phyloP scores from a whole-genome alignment of 2,888 invertebrate species.

The Asteroscopus sphinx region DNA sequence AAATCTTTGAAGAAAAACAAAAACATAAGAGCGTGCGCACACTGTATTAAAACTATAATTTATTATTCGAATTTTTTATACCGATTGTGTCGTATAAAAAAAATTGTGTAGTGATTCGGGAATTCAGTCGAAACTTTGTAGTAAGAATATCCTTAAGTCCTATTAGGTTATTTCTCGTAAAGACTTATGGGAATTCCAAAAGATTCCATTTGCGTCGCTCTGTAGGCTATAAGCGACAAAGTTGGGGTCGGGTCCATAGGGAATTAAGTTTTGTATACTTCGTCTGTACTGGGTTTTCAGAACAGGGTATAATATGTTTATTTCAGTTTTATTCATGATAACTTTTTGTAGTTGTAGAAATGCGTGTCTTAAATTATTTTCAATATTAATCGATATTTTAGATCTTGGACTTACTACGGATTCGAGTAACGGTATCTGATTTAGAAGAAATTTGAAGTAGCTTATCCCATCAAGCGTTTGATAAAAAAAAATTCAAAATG shows the following conservation, averaged over 20 bases:
- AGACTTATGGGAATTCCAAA: conserved; percentile 18
- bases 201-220: conserved; percentile 31
- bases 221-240: conserved; percentile 7
- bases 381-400: no score
- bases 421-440: no score
- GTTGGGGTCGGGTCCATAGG: conserved; percentile 15
- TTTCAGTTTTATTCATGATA: no score
- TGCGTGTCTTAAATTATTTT: no score
- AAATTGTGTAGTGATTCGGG: neutral
- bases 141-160: neutral
- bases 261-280: conserved; percentile 17
- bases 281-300: no score
- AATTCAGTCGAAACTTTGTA: neutral
- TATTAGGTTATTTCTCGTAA: conserved; percentile 25
- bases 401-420: no score
- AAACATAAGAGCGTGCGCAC: neutral
- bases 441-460: no score
- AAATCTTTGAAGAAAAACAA: conserved; percentile 19
- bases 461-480: no score
- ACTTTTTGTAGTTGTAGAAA: no score
- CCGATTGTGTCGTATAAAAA: neutral
- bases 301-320: neutral
- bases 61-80: neutral
- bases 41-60: neutral
- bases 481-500: no score